Conservation (phyloP, 2,888 invertebrate genomes). For the Nephrocerus scutellatus region DNA sequence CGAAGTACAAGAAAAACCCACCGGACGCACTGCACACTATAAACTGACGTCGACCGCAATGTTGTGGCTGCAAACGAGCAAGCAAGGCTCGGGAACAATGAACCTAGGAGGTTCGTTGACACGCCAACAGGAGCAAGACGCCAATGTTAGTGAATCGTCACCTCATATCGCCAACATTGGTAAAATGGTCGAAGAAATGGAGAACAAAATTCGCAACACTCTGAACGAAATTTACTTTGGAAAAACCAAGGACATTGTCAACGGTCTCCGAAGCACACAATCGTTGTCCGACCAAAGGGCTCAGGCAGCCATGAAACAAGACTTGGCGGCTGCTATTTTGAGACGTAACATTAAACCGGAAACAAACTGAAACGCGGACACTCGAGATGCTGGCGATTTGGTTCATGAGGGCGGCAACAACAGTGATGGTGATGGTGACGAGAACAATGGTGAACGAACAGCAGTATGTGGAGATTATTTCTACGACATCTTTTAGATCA, state of each 20-base stretch:
- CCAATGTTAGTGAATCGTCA: constrained; percentile 81
- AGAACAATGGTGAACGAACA: no score
- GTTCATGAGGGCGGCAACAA: no score
- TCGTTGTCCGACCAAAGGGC: constrained; percentile 76
- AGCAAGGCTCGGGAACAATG: constrained; percentile 95
- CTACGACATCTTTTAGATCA: no score
- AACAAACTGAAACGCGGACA: constrained; percentile 45
- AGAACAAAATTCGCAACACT: constrained; percentile 97
- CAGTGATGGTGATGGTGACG: no score
- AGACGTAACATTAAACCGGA: constrained; percentile 67
- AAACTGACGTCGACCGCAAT: constrained; percentile 98
- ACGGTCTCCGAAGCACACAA: constrained; percentile 77
- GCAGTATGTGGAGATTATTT: no score
- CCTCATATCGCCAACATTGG: constrained; percentile 99
- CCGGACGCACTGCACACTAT: constrained; percentile 91
- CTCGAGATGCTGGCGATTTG: no score
- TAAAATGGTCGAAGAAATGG: constrained; percentile 98
- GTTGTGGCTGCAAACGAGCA: constrained; percentile 98
- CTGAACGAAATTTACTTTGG: constrained; percentile 99
- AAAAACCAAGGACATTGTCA: constrained; percentile 97
- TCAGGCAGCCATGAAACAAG: constrained; percentile 77
- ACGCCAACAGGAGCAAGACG: constrained; percentile 91
- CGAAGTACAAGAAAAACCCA: constrained; percentile 94
- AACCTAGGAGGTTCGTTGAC: constrained; percentile 97
- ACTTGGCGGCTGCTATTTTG: constrained; percentile 75